phyloP scores from a whole-genome alignment of 2,797 vertebrate species.

The Liasis olivaceus region DNA sequence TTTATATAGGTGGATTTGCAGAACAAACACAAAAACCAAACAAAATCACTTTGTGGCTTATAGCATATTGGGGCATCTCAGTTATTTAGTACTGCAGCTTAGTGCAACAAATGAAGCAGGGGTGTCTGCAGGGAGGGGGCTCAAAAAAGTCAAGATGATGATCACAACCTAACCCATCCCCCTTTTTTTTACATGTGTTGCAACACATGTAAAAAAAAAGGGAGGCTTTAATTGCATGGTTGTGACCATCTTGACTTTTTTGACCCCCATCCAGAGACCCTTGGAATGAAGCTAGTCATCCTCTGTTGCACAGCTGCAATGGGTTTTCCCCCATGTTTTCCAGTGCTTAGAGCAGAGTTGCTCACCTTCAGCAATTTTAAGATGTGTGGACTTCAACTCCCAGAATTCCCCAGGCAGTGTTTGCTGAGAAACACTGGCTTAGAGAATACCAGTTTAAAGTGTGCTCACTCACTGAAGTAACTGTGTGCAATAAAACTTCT shows the following conservation, averaged over 20 bases:
- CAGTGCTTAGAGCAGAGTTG: not conserved
- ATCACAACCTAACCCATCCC: not conserved
- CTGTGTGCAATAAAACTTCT: not conserved
- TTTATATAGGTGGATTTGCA: not conserved
- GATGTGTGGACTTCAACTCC: not conserved
- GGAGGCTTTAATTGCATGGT: not conserved
- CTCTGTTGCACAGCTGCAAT: not conserved
- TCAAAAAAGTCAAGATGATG: not conserved
- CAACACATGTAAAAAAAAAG: not conserved
- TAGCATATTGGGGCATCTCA: not conserved
- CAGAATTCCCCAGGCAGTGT: too few relatives aligned
- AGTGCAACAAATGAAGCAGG: not conserved
- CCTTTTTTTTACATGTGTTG: not conserved
- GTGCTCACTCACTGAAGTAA: not conserved
- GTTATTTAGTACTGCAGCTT: not conserved
- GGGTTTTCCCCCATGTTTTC: not conserved
- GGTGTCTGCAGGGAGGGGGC: not conserved
- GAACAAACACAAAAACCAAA: not conserved
- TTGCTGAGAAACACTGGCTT: not conserved
- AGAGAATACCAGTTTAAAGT: not conserved
- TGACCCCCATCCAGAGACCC: not conserved
- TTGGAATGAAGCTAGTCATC: not conserved
- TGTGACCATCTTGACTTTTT: not conserved
- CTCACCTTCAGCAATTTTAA: not conserved
- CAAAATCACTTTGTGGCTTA: not conserved